Conservation (phyloP, 2,113 vertebrate genomes). For the Garra rufa region DNA sequence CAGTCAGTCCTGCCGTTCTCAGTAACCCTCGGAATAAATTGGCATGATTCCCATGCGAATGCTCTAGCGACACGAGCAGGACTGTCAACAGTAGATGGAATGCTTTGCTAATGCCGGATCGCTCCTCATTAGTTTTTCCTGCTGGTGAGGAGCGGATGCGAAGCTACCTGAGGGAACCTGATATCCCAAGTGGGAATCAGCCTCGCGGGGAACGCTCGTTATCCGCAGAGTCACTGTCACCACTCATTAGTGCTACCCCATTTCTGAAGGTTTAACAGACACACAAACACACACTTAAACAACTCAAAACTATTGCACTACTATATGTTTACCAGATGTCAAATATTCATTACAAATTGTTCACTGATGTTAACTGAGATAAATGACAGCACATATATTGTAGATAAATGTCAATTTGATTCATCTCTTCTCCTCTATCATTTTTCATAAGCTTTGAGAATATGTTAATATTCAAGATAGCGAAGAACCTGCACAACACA, state of each 20-base stretch:
- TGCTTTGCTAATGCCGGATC: constrained; percentile 10
- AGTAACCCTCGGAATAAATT: constrained; percentile 4
- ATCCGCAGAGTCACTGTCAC: constrained; percentile 23
- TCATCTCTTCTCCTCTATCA: not conserved
- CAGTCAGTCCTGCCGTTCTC: not conserved
- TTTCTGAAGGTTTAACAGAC: not conserved
- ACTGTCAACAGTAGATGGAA: constrained; percentile 17
- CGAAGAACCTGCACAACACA: not conserved
- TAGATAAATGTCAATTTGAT: not conserved
- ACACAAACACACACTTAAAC: not conserved
- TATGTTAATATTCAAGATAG: not conserved
- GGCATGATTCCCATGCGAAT: constrained; percentile 22
- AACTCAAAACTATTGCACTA: not conserved
- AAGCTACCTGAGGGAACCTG: constrained; percentile 7
- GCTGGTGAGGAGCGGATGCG: not conserved
- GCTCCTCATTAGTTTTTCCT: constrained; percentile 9
- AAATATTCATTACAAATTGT: not conserved
- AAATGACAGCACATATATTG: not conserved
- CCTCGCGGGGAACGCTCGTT: not conserved
- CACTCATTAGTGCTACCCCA: not conserved
- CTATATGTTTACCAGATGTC: not conserved
- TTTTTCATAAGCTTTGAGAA: not conserved
- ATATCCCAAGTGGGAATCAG: constrained; percentile 17
- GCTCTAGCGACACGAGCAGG: not conserved
- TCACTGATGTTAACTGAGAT: not conserved